Conservation (phyloP, 1,140 invertebrate genomes). For the Phortica variegata region DNA sequence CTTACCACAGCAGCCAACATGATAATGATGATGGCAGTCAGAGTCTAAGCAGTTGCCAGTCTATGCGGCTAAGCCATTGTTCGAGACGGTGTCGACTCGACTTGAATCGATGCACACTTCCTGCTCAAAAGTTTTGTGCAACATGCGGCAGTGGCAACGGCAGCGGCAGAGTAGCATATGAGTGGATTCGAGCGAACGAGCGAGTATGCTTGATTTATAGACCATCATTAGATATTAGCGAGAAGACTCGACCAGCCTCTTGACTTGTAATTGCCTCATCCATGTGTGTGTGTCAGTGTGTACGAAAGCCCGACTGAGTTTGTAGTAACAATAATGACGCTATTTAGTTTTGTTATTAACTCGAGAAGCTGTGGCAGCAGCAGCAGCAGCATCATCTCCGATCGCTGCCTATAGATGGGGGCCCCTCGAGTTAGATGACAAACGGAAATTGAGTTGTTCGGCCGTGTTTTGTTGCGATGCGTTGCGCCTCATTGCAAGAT, state of each 20-base stretch:
- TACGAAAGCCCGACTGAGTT: conserved; percentile 13
- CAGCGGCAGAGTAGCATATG: too few relatives aligned
- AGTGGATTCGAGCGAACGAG: too few relatives aligned
- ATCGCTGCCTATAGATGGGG: conserved; percentile 31
- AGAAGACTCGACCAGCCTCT: too few relatives aligned
- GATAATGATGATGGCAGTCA: conserved; percentile 7
- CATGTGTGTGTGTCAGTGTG: too few relatives aligned
- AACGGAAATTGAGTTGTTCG: conserved; percentile 40
- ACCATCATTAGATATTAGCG: conserved; percentile 48
- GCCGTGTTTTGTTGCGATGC: not conserved
- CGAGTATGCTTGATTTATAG: conserved; percentile 50
- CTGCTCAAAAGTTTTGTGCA: conserved; percentile 46
- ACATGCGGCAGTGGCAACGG: too few relatives aligned
- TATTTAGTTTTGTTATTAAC: conserved; percentile 53
- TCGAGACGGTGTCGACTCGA: conserved; percentile 10
- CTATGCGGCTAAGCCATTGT: conserved; percentile 38
- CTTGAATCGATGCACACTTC: conserved; percentile 50
- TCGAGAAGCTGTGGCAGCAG: conserved; percentile 24
- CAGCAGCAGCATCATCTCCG: too few relatives aligned
- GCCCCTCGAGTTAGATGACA: conserved; percentile 24
- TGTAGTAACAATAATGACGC: conserved; percentile 42
- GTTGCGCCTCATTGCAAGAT: too few relatives aligned
- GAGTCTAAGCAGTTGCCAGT: conserved; percentile 17
- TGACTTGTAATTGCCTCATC: too few relatives aligned
- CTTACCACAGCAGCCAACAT: conserved; percentile 15